Evolutionary conservation across 2,113 vertebrate species (phyloP).

Genomic region (Leptodactylus fuscus): DNA sequence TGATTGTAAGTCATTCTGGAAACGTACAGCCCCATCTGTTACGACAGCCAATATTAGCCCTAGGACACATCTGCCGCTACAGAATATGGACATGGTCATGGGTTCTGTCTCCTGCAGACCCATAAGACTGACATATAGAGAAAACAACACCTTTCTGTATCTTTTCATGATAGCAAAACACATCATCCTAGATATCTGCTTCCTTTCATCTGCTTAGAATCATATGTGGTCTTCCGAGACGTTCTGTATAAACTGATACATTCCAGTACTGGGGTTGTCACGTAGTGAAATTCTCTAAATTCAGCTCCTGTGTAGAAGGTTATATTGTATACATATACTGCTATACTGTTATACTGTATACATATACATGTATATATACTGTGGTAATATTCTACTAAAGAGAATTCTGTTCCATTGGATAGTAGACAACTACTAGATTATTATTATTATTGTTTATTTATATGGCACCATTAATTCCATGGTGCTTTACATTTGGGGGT

Average conservation of each 20-base stretch:
- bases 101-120: background rate
- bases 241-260: conserved; percentile 37
- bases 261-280: conserved; percentile 7
- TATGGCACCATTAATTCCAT: no score
- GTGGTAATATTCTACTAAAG: no score
- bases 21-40: background rate
- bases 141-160: conserved; percentile 9
- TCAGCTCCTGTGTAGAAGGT: background rate
- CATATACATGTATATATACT: no score
- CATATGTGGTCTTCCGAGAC: background rate
- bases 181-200: conserved; percentile 32
- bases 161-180: conserved; percentile 26
- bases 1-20: background rate
- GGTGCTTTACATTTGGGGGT: no score
- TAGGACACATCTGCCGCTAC: background rate
- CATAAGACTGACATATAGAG: background rate
- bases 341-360: no score
- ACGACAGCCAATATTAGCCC: background rate
- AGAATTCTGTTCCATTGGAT: no score
- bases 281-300: background rate
- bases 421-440: no score
- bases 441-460: no score
- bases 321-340: no score
- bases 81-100: background rate
- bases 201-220: conserved; percentile 38